Evolutionary conservation across 2,888 invertebrate species (phyloP), one percentile per base, ranked within the genome.

Genomic region (Girardia tigrina): DNA sequence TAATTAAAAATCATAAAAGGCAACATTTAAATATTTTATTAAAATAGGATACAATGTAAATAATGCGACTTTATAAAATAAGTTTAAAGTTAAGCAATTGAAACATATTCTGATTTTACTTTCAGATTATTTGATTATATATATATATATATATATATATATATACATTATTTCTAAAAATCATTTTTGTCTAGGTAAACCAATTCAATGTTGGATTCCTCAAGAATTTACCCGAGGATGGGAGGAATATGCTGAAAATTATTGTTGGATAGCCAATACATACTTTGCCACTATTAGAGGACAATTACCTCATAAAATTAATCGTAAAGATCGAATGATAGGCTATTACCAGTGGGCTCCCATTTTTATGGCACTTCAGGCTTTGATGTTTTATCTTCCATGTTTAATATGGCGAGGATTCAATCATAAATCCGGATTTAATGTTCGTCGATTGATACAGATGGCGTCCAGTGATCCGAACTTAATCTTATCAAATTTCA

Each of bases 261-360:
- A 85, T 78, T 86, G 86, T 80, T 86, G 86, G 86, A 85, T 85
- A 71, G 83, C 85, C 77, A 85, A 86, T 80, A 86, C 86, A 1
- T 86, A 86, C 79, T 86, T 85, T 81, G 82, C 83, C 71, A 81
- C 82, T 42, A 80, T 82, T 36, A 16, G 26, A 14, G 80, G 81
- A 77, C 81, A 81, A 75, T 80, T 83, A 74, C 82, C 82, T 2
- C 80, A 79, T 14, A 80, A 81, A 73, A 80, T 80, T 70, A 79
- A 79, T 26, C 29, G 75, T 36, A 72, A 28, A 29, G 74, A 42
- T 71, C 26, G 1, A 26, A 76, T 71, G 42, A 76, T 75, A 26
- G 72, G 36, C 71, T 84, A 84, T 79, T 84, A 84, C 79, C 84
- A 81, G 81, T 86, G 82, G 83, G 85, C 81, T 4, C 84, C 84